Conservation (phyloP, 2,888 invertebrate species). For the Synergus gifuensis region DNA sequence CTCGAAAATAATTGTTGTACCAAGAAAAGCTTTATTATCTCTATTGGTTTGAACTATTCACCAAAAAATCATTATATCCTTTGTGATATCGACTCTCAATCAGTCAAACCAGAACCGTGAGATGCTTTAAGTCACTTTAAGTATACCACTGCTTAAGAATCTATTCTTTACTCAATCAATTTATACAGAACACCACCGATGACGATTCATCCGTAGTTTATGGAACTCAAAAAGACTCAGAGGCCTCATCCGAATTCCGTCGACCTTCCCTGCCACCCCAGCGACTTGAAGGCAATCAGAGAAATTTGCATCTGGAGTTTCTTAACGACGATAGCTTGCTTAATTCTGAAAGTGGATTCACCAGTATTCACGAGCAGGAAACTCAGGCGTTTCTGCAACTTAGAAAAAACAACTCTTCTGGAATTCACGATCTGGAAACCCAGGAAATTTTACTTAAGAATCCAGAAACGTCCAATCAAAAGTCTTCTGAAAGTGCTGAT, state of each 20-base stretch:
- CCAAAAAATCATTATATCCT: background rate
- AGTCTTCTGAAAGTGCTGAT: background rate
- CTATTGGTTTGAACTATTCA: background rate
- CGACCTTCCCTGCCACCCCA: background rate
- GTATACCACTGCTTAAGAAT: background rate
- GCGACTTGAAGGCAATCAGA: background rate
- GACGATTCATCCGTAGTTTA: constrained; percentile 23
- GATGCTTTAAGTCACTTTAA: background rate
- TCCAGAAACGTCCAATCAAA: background rate
- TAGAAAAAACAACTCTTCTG: background rate
- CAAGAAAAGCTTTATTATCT: background rate
- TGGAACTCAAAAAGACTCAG: constrained; percentile 25
- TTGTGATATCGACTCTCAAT: background rate
- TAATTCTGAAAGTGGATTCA: background rate
- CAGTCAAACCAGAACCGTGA: background rate
- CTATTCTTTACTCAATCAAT: constrained; percentile 14
- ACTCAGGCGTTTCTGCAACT: background rate
- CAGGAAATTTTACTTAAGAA: background rate
- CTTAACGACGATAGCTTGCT: background rate
- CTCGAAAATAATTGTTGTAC: background rate
- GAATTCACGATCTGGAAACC: constrained; percentile 47
- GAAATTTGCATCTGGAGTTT: background rate
- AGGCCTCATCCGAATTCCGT: background rate
- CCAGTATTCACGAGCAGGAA: constrained; percentile 1
- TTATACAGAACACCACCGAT: constrained; percentile 28